These are phyloP conservation scores for Dryomyza anilis DNA, from an alignment of 2,888 invertebrate species.

Conservation along the genomic window DNA sequence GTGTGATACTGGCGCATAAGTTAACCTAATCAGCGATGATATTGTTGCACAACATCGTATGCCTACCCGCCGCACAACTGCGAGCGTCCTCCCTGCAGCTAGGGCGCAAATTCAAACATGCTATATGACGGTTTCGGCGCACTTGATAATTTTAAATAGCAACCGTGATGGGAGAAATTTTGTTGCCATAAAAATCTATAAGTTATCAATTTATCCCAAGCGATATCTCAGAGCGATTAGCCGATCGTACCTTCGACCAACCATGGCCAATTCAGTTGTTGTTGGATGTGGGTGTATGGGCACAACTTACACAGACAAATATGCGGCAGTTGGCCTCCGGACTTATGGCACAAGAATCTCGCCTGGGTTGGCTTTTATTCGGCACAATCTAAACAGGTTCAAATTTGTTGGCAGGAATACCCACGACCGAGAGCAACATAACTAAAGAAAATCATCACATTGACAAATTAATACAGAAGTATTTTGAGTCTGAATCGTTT, in stretches of 20 bases:
- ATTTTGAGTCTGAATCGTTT: too few relatives aligned
- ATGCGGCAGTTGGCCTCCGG: not conserved
- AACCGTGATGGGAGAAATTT: conserved; percentile 1
- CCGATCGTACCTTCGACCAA: not conserved
- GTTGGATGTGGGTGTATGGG: not conserved
- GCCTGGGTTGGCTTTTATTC: not conserved
- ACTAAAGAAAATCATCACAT: too few relatives aligned
- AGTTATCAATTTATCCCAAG: not conserved
- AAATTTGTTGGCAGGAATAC: too few relatives aligned
- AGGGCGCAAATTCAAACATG: not conserved
- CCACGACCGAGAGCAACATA: too few relatives aligned
- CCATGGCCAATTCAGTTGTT: not conserved
- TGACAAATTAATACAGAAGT: too few relatives aligned
- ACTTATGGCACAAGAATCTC: not conserved
- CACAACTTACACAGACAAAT: not conserved
- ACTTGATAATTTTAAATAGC: conserved; percentile 1
- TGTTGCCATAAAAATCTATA: not conserved
- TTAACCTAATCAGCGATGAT: conserved; percentile 5
- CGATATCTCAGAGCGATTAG: not conserved
- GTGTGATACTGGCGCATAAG: conserved; percentile 10
- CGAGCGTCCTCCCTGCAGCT: not conserved
- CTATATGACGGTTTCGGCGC: not conserved
- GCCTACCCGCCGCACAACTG: not conserved
- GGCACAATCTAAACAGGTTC: not conserved
- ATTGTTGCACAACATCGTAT: not conserved